Conservation (phyloP, 2,888 invertebrate genomes). For the Sphaeridia pumilis region DNA sequence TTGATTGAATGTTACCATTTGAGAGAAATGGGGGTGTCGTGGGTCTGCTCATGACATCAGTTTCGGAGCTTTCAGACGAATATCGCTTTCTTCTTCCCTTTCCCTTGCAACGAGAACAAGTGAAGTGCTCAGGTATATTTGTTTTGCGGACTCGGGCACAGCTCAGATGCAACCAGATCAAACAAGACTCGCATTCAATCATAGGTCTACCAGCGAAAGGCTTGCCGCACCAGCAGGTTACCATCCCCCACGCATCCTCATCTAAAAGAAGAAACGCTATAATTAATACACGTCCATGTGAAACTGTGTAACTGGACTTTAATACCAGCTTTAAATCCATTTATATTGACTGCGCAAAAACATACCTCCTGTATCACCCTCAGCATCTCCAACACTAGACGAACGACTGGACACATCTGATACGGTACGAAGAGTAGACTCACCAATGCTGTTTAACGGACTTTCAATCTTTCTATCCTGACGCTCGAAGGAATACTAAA, state of each 20-base stretch:
- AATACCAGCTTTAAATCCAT: not conserved
- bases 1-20: not conserved
- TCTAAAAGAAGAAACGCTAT: conserved; percentile 4
- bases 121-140: conserved; percentile 43
- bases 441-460: conserved; percentile 33
- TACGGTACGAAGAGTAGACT: conserved; percentile 25
- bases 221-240: conserved; percentile 39
- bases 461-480: conserved; percentile 20
- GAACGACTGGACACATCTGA: conserved; percentile 27
- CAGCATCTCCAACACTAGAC: conserved; percentile 19
- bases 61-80: not conserved
- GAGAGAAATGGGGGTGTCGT: not conserved
- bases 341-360: too few relatives aligned
- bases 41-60: not conserved
- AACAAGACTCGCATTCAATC: conserved; percentile 49
- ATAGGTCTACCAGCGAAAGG: conserved; percentile 50
- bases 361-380: conserved; percentile 11
- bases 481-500: too few relatives aligned
- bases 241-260: conserved; percentile 28
- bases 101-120: conserved; percentile 25
- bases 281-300: not conserved
- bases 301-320: not conserved
- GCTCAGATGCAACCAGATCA: conserved; percentile 50
- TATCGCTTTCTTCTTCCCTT: conserved; percentile 14
- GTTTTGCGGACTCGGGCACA: conserved; percentile 49